A percentile compares a stretch with the other conserved stretches of the same genome.
Evolutionary conservation across 1,140 invertebrate species (phyloP).

Genomic region (Lepidostoma basale): DNA sequence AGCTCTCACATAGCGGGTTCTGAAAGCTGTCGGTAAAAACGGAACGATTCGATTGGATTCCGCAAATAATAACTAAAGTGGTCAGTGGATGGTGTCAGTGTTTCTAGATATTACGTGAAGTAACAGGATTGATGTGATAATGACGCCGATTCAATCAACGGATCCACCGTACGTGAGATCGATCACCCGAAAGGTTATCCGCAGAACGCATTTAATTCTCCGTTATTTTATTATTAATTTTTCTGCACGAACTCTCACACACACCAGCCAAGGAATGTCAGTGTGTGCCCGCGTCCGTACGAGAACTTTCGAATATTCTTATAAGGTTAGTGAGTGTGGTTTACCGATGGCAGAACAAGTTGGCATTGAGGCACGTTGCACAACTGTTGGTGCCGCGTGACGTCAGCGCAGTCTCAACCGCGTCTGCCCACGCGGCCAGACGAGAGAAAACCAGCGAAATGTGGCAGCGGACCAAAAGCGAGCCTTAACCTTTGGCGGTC

Average conservation of each 20-base stretch:
- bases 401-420: constrained; percentile 32
- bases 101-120: not conserved
- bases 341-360: constrained; percentile 28
- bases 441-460: constrained; percentile 9
- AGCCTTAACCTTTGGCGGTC: not conserved
- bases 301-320: constrained; percentile 39
- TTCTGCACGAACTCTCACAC: constrained; percentile 20
- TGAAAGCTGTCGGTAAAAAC: too few species aligned
- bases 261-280: not conserved
- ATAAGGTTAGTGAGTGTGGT: constrained; percentile 39
- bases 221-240: constrained; percentile 31
- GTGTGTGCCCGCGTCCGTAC: constrained; percentile 24
- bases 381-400: constrained; percentile 20
- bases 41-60: too few species aligned
- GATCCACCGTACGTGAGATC: not conserved
- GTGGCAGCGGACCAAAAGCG: not conserved
- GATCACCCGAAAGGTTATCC: constrained; percentile 20
- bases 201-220: constrained; percentile 10
- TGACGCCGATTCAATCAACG: not conserved
- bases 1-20: too few species aligned
- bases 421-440: constrained; percentile 29
- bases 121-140: constrained; percentile 11
- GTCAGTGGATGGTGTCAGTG: too few species aligned
- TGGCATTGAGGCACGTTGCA: constrained; percentile 35
- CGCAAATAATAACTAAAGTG: too few species aligned